These are phyloP conservation scores for Pogonomyrmex californicus DNA, from an alignment of 1,140 invertebrate genomes.

Conservation along the genomic window DNA sequence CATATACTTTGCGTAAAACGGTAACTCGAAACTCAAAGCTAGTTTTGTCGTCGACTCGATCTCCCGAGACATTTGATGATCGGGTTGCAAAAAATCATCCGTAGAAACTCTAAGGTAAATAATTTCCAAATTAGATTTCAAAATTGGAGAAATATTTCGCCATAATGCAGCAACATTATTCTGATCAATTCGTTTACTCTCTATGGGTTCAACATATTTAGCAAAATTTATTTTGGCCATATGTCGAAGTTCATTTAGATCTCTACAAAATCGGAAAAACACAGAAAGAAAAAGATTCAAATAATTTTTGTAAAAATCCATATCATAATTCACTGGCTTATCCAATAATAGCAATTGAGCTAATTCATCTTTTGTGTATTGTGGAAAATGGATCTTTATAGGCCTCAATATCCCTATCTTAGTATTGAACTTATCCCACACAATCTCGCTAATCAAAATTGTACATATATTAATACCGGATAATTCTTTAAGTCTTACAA, in stretches of 20 bases:
- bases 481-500: conserved; percentile 92
- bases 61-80: conserved; percentile 76
- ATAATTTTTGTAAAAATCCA: conserved; percentile 91
- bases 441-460: conserved; percentile 92
- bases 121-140: conserved; percentile 92
- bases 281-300: conserved; percentile 93
- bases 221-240: conserved; percentile 91
- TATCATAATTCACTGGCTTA: conserved; percentile 81
- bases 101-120: conserved; percentile 91
- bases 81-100: conserved; percentile 75
- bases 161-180: conserved; percentile 91
- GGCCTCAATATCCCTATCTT: conserved; percentile 92
- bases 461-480: conserved; percentile 91
- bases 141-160: conserved; percentile 91
- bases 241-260: conserved; percentile 93
- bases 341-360: conserved; percentile 90
- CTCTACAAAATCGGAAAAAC: conserved; percentile 93
- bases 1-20: conserved; percentile 95
- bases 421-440: conserved; percentile 93
- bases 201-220: conserved; percentile 92
- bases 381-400: conserved; percentile 92
- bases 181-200: conserved; percentile 87
- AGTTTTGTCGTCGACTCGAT: conserved; percentile 87
- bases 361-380: conserved; percentile 93
- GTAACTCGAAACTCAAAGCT: conserved; percentile 93